phyloP scores from a whole-genome alignment of 2,113 vertebrate genomes.

The Pogonocichla stellata region DNA sequence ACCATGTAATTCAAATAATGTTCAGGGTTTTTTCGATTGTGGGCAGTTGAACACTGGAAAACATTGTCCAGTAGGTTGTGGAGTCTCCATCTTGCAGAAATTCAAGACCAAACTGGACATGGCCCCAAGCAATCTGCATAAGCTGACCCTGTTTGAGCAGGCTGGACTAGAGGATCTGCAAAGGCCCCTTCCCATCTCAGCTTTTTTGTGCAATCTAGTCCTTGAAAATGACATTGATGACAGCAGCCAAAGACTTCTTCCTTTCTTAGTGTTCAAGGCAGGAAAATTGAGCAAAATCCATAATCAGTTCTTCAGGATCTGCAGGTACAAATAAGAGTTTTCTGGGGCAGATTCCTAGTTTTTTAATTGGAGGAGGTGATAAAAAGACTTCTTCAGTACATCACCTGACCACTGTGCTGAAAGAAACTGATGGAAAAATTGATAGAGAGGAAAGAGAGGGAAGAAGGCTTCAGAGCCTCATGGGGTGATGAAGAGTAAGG shows the following conservation, averaged over 20 bases:
- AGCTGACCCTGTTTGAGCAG: not conserved
- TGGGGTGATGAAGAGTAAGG: not conserved
- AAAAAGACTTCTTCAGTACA: not conserved
- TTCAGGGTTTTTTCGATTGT: not conserved
- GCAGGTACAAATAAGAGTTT: not conserved
- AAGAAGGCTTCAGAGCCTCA: not conserved
- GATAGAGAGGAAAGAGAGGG: not conserved
- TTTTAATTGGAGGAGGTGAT: not conserved
- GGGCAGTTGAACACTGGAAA: not conserved
- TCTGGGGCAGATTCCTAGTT: not conserved
- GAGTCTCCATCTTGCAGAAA: not conserved
- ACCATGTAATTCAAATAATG: not conserved
- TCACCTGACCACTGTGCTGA: not conserved
- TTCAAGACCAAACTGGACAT: not conserved
- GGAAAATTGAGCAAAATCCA: not conserved
- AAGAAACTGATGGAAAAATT: not conserved
- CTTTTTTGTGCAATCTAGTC: not conserved
- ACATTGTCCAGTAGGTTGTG: not conserved
- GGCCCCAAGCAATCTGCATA: not conserved
- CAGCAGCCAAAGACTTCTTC: not conserved
- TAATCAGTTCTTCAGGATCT: not conserved
- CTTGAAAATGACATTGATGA: not conserved
- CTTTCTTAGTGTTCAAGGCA: not conserved
- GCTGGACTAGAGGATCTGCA: not conserved
- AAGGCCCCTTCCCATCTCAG: not conserved